A percentile compares a stretch with the other conserved stretches of the same genome.
Evolutionary conservation across 2,113 vertebrate species (phyloP).

Genomic region (Nothoprocta perdicaria): DNA sequence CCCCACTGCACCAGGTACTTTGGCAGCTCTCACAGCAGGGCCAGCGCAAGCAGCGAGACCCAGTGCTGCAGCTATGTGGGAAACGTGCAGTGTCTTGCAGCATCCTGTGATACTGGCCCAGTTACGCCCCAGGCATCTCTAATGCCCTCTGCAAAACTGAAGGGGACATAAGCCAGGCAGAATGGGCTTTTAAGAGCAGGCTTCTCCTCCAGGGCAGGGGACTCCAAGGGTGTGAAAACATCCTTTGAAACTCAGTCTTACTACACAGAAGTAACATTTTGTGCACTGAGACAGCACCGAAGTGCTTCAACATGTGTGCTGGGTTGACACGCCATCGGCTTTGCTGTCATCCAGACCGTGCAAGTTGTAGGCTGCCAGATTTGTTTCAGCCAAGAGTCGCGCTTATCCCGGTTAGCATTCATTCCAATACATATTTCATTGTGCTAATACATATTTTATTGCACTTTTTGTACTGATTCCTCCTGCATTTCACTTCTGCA

Average conservation of each 20-base stretch:
- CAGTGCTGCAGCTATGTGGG: not conserved
- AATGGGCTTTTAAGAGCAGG: not conserved
- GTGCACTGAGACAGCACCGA: not conserved
- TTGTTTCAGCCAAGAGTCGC: not conserved
- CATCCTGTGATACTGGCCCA: not conserved
- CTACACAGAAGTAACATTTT: not conserved
- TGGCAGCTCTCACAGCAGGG: rapidly evolving
- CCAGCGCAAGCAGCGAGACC: not conserved
- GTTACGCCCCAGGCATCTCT: not conserved
- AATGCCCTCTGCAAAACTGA: not conserved
- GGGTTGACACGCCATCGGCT: not conserved
- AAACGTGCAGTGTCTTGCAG: not conserved
- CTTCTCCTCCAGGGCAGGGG: not conserved
- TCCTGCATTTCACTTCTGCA: slow-evolving; percentile 10
- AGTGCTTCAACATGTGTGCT: not conserved
- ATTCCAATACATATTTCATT: slow-evolving; percentile 63
- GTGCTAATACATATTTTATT: slow-evolving; percentile 62
- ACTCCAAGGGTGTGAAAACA: not conserved
- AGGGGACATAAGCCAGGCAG: not conserved
- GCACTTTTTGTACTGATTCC: slow-evolving; percentile 33
- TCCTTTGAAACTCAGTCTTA: not conserved
- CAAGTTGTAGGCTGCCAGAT: not conserved
- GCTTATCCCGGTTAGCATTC: not conserved
- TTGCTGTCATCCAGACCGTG: not conserved
- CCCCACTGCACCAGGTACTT: not conserved